Evolutionary conservation across 2,797 vertebrate species (phyloP), one percentile per base, ranked within the genome.

Genomic region (Myotis pilosus): DNA sequence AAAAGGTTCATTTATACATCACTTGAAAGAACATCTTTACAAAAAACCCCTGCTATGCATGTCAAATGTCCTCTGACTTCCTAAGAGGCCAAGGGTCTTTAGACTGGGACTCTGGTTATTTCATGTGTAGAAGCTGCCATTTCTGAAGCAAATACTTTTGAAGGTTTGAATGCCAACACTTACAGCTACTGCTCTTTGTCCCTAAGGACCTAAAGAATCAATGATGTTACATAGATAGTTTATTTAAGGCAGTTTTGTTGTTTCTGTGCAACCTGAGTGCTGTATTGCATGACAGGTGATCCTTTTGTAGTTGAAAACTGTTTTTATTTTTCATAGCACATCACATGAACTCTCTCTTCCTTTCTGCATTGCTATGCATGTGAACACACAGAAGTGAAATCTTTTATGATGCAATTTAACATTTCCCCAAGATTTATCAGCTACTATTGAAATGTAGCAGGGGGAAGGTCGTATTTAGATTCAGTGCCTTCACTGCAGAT

Each of bases 221-320:
- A 38, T 97, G 94, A 76, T 96, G 74, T 84, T 97, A 94, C 91
- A 0, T 19, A 20, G 36, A 84, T 95, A 89, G 94, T 57, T 97
- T 97, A 87, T 96, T 94, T 97, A 97, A 98, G 93, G 30, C 16
- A 91, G 84, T 95, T 97, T 91, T 96, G 93, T 89, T 96, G 76
- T 83, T 97, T 82, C 86, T 96, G 36, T 96, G 80, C 87, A 93
- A 96, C 81, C 55, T 96, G 68, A 95, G 87, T 93, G 91, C 85
- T 78, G 13, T 86, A 55, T 51, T 13, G 9, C 66, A 64, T 75
- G 62, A 88, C 91, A 92, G 38, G 33, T 71, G 94, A 89, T 96
- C 97, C 8, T 95, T 97, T 95, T 96, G 47, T 68, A 97, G 78
- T 68, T 12, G 44, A 81, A 93, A 83, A 92, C 93, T 80, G 36